phyloP scores from a whole-genome alignment of 2,113 vertebrate species.

The Naja naja region DNA sequence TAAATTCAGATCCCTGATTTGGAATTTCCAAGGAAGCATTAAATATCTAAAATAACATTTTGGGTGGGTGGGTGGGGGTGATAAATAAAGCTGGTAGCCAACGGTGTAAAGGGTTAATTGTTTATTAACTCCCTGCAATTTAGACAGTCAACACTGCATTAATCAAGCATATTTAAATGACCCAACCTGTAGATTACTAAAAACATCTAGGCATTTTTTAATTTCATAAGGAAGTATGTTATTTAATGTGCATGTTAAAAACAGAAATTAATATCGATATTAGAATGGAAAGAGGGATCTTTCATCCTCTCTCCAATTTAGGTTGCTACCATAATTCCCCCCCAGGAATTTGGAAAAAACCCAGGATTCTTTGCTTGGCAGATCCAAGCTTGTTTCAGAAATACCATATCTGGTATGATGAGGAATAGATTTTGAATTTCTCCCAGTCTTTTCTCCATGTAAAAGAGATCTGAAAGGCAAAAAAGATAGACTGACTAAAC shows the following conservation, averaged over 20 bases:
- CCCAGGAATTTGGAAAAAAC: background rate
- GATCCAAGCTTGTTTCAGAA: background rate
- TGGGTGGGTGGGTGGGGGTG: background rate
- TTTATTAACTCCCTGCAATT: background rate
- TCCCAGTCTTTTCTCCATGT: background rate
- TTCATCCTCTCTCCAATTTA: background rate
- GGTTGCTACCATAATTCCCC: background rate
- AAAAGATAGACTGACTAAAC: background rate
- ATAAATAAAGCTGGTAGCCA: background rate
- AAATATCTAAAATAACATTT: background rate
- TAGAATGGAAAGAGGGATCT: background rate
- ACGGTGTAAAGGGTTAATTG: background rate
- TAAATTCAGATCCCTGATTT: background rate
- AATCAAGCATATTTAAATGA: background rate
- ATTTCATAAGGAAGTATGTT: background rate
- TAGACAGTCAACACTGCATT: background rate
- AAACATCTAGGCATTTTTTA: background rate
- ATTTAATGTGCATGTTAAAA: background rate
- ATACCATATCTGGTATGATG: background rate
- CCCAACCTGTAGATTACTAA: background rate
- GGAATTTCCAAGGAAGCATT: background rate
- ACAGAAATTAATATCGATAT: background rate
- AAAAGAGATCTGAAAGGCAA: background rate
- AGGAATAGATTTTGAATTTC: background rate
- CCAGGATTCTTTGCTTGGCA: background rate